These are phyloP conservation scores for Palloptera scutellata DNA, from an alignment of 2,888 invertebrate genomes.

Conservation along the genomic window DNA sequence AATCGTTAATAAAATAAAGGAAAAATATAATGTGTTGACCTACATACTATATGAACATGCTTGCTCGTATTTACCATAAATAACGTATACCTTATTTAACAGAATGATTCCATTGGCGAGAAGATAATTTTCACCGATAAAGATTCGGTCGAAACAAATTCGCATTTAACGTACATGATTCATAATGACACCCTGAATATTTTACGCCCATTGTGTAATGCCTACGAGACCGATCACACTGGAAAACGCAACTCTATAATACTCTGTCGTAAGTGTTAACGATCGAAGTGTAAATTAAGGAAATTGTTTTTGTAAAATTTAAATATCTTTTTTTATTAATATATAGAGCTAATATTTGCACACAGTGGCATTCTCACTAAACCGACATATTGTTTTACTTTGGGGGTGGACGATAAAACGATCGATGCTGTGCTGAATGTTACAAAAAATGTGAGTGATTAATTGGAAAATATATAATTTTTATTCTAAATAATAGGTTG, in stretches of 20 bases:
- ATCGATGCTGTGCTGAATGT: constrained; percentile 49
- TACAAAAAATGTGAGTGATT: constrained; percentile 43
- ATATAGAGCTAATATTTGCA: constrained; percentile 56
- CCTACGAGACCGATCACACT: constrained; percentile 60
- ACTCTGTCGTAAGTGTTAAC: constrained; percentile 59
- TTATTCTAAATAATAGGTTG: not conserved
- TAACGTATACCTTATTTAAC: constrained; percentile 27
- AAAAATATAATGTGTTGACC: not conserved
- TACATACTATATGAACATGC: too few relatives aligned
- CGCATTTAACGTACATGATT: constrained; percentile 55
- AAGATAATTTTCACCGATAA: constrained; percentile 61
- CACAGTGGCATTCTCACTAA: constrained; percentile 56
- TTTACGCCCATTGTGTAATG: constrained; percentile 55
- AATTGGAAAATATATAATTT: not conserved
- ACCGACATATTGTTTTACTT: constrained; percentile 65
- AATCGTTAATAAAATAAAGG: not conserved
- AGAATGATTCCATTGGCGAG: constrained; percentile 57
- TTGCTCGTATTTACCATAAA: constrained; percentile 6
- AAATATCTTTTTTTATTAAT: constrained; percentile 4
- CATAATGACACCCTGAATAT: constrained; percentile 55
- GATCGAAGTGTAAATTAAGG: not conserved
- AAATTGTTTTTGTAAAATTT: not conserved
- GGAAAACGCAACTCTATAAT: constrained; percentile 58
- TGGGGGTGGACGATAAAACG: constrained; percentile 67
- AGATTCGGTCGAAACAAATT: constrained; percentile 58